Percentiles rank a stretch among this genome's conserved stretches.
Evolutionary conservation across 2,888 invertebrate genomes (phyloP).

Genomic region (Silvanus unidentatus): DNA sequence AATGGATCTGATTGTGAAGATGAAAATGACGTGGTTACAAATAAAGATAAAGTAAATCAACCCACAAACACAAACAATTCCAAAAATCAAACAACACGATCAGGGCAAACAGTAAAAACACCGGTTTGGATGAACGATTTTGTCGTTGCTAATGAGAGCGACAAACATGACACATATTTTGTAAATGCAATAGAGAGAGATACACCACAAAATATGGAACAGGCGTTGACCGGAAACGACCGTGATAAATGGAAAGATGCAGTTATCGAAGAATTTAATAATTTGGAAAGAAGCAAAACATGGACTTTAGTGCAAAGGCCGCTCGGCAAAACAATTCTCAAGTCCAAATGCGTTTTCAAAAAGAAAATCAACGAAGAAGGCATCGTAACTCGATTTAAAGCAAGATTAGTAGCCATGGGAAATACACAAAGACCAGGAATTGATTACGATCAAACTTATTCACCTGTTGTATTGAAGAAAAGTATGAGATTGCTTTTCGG

Average conservation of each 20-base stretch:
- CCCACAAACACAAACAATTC: too few species aligned
- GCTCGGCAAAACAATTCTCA: neutral
- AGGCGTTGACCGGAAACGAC: neutral
- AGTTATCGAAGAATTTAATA: neutral
- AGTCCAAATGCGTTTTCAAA: neutral
- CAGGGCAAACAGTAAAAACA: too few species aligned
- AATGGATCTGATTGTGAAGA: too few species aligned
- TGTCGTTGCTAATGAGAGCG: too few species aligned
- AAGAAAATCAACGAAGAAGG: neutral
- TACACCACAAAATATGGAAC: too few species aligned
- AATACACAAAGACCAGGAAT: slow-evolving; percentile 1
- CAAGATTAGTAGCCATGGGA: slow-evolving; percentile 4
- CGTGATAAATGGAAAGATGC: neutral
- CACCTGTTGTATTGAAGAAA: neutral
- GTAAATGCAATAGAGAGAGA: too few species aligned
- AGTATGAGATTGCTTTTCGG: slow-evolving; percentile 4
- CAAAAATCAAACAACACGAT: too few species aligned
- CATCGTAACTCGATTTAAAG: neutral
- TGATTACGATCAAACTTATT: slow-evolving; percentile 2
- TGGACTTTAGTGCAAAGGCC: neutral
- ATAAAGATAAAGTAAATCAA: too few species aligned
- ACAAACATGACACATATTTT: too few species aligned
- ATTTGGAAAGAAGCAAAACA: neutral
- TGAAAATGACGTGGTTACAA: too few species aligned
- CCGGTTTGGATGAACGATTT: too few species aligned